phyloP scores from a whole-genome alignment of 2,797 vertebrate genomes.

The Thalassophryne amazonica region DNA sequence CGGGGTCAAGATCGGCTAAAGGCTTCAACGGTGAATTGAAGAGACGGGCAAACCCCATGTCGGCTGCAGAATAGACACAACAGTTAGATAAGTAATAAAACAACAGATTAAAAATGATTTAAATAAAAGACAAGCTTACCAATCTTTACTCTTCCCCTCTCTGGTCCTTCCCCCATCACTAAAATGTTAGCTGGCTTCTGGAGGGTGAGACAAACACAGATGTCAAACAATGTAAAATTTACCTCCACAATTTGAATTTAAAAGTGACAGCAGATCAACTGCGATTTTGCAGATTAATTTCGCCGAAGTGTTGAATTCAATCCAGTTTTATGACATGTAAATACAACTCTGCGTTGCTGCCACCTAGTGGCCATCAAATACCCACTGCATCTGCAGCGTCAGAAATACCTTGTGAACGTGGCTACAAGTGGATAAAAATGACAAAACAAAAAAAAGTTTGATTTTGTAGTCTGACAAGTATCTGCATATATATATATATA shows the following conservation, averaged over 20 bases:
- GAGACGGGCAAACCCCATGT: slow-evolving; percentile 99
- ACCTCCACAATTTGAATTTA: not conserved
- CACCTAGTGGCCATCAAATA: slow-evolving; percentile 52
- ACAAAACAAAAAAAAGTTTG: too few relatives aligned
- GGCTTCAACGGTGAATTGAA: slow-evolving; percentile 99
- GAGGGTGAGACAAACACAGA: slow-evolving; percentile 35
- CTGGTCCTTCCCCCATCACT: slow-evolving; percentile 99
- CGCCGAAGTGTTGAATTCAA: not conserved
- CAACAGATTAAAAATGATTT: not conserved
- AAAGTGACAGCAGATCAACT: not conserved
- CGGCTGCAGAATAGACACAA: slow-evolving; percentile 76
- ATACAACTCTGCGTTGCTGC: slow-evolving; percentile 23
- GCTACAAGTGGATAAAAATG: not conserved
- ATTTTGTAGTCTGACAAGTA: not conserved
- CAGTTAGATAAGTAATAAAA: not conserved
- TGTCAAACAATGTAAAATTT: not conserved
- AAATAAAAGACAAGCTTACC: slow-evolving; percentile 77
- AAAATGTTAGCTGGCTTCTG: slow-evolving; percentile 99
- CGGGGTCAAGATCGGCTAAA: slow-evolving; percentile 99
- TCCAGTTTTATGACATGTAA: not conserved
- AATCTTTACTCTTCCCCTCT: slow-evolving; percentile 99
- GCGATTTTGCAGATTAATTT: not conserved
- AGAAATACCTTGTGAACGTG: too few relatives aligned
- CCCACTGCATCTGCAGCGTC: not conserved
- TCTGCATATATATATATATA: not conserved